Base-by-base conservation (phyloP, 2,113 vertebrate genomes). In the Gadus macrocephalus region DNA sequence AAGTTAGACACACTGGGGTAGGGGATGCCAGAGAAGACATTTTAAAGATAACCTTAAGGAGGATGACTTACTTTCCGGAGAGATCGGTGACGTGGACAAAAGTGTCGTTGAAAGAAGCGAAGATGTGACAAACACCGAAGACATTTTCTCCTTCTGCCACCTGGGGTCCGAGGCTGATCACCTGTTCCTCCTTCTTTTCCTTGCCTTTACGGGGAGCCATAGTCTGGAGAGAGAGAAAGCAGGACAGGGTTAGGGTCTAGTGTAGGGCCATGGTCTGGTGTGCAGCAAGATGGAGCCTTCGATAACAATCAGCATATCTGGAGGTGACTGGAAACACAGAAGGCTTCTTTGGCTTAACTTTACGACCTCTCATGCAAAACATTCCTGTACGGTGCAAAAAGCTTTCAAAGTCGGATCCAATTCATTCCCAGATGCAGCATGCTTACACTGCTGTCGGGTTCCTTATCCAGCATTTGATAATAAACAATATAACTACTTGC, bases 171-270 rank as follows among this genome's bases (percentile, higher is more conserved):
- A 99, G 79, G 74, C 97, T 98, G 91, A 99, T 99, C 56, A 99
- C 97, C 91, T 99, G 97, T 67, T 99, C 97, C 82, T 99, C 97
- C 92, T 99, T 99, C 95, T 99, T 99, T 84, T 99, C 97, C 82
- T 99, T 99, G 69, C 97, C 97, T 93, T 99, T 99, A 64, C 97
- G 97, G 85, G 97, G 97, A 85, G 97, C 97, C 97, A 99, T 99
- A 81, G 90, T 86, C 96, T 98, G 77, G 3, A 55, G 42, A n/a
- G 0, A 31, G 42, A n/a, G 0, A 31, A 7, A 66, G 17, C 15
- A 3, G n/a, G 9, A 58, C 55, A 58, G 55, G 8, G 42, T 49
- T 49, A 49, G 42, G 42, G 42, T 49, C 55, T 17, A 58, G 2
- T 3, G 15, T n/a, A 58, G 55, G 15, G 5, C n/a, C 16, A 16